phyloP scores from a whole-genome alignment of 1,140 invertebrate species.

The Lineus longissimus region DNA sequence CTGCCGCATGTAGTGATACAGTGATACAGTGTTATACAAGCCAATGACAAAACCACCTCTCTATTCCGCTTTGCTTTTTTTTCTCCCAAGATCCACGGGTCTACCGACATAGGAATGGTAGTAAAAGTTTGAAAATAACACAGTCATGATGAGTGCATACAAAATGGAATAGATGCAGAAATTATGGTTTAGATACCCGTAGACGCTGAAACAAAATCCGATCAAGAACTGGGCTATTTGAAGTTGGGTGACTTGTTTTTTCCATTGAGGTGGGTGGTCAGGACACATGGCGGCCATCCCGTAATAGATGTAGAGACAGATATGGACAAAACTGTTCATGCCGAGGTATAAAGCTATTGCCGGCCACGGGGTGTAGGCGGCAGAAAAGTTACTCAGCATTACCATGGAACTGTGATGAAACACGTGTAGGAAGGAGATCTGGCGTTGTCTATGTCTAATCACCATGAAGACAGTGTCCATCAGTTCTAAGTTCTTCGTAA shows the following conservation, averaged over 20 bases:
- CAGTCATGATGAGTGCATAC: constrained; percentile 45
- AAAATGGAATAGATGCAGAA: constrained; percentile 55
- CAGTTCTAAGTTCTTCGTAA: constrained; percentile 43
- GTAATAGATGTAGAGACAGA: constrained; percentile 91
- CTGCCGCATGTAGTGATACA: no score
- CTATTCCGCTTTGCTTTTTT: no score
- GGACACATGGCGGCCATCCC: constrained; percentile 68
- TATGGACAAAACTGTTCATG: constrained; percentile 86
- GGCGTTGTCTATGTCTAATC: constrained; percentile 75
- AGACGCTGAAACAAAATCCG: constrained; percentile 29
- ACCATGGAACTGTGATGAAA: constrained; percentile 83
- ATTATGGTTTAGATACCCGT: constrained; percentile 37
- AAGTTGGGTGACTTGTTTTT: constrained; percentile 81
- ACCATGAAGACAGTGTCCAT: constrained; percentile 69
- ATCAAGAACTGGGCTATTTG: constrained; percentile 64
- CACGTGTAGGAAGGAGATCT: constrained; percentile 83
- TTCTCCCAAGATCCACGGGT: no score
- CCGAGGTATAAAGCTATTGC: constrained; percentile 63
- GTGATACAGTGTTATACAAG: no score
- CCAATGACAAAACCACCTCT: no score
- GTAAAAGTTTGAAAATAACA: constrained; percentile 56
- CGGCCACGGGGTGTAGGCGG: constrained; percentile 44
- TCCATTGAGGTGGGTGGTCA: constrained; percentile 82
- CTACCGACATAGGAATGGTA: constrained; percentile 45
- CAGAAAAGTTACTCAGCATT: constrained; percentile 48